phyloP scores from a whole-genome alignment of 2,888 invertebrate species.

The Nomada flava region DNA sequence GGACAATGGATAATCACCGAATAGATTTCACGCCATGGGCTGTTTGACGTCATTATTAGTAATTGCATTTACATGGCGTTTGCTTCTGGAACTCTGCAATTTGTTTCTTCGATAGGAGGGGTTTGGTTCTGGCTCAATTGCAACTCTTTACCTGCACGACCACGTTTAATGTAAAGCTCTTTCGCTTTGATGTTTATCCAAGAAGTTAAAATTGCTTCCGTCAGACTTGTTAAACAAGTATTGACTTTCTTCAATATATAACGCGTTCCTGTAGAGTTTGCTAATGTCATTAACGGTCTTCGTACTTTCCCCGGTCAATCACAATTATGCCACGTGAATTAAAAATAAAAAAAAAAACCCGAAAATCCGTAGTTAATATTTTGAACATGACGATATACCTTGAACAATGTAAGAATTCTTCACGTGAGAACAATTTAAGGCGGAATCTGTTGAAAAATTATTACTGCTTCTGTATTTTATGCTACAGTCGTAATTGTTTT shows the following conservation, averaged over 20 bases:
- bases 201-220: slow-evolving; percentile 22
- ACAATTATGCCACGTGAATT: not conserved
- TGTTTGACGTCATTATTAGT: not conserved
- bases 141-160: not conserved
- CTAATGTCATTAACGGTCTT: not conserved
- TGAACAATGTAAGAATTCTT: not conserved
- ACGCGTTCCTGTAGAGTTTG: slow-evolving; percentile 8
- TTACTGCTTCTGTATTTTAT: not conserved
- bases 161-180: slow-evolving; percentile 14
- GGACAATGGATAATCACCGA: too few species aligned
- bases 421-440: too few species aligned
- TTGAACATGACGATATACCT: not conserved
- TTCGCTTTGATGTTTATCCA: slow-evolving; percentile 8
- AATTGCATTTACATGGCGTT: not conserved
- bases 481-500: not conserved
- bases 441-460: not conserved
- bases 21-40: too few species aligned
- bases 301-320: not conserved
- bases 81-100: not conserved
- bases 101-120: not conserved
- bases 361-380: too few species aligned
- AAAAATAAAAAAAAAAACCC: too few species aligned
- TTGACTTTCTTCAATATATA: slow-evolving; percentile 2
- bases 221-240: not conserved
- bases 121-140: not conserved